phyloP scores from a whole-genome alignment of 2,113 vertebrate species.

The Otis tarda region DNA sequence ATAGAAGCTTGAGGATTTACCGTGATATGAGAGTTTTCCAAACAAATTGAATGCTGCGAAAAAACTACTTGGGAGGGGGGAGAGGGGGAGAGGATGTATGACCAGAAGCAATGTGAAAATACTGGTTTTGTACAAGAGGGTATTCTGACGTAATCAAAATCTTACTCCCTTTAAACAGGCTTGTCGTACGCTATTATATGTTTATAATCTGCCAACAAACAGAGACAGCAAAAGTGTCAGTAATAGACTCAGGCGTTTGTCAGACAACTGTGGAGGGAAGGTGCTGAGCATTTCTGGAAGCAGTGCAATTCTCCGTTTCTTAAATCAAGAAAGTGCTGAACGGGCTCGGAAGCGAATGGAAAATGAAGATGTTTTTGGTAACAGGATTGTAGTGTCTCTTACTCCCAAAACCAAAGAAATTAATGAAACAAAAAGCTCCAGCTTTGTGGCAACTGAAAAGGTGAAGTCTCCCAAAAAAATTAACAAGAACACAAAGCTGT shows the following conservation, averaged over 20 bases:
- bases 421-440: slow-evolving; percentile 73
- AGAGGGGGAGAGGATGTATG: not conserved
- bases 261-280: slow-evolving; percentile 97
- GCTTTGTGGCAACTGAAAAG: slow-evolving; percentile 78
- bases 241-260: slow-evolving; percentile 92
- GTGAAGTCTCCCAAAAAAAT: slow-evolving; percentile 89
- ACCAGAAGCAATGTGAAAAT: not conserved
- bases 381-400: slow-evolving; percentile 89
- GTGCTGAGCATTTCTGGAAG: slow-evolving; percentile 90
- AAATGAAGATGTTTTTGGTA: slow-evolving; percentile 96
- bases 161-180: slow-evolving; percentile 73
- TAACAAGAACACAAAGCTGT: slow-evolving; percentile 82
- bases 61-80: not conserved
- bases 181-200: slow-evolving; percentile 93
- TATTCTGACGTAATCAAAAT: not conserved
- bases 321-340: slow-evolving; percentile 88
- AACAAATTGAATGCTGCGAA: not conserved
- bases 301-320: slow-evolving; percentile 90
- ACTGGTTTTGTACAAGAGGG: not conserved
- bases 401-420: slow-evolving; percentile 81
- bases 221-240: slow-evolving; percentile 91
- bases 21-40: not conserved
- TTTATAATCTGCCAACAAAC: slow-evolving; percentile 94
- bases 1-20: not conserved
- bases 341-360: slow-evolving; percentile 96